Conservation (phyloP, 2,113 vertebrate genomes). For the Tinamus guttatus region DNA sequence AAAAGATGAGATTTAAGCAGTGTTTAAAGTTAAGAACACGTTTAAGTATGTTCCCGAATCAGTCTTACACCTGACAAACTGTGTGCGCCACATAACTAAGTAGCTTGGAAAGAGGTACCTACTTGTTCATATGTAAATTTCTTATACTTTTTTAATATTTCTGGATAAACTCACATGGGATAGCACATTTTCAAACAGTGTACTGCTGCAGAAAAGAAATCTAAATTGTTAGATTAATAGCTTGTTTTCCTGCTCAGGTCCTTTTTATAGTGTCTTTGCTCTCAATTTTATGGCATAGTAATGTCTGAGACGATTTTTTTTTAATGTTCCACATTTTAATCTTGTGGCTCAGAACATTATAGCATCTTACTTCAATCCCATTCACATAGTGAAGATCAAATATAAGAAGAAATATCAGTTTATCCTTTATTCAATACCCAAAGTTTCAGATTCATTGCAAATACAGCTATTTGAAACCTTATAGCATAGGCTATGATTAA, state of each 20-base stretch:
- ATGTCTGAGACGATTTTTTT: neutral
- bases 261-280: neutral
- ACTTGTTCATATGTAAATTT: neutral
- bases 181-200: neutral
- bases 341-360: neutral
- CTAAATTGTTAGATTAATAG: neutral
- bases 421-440: neutral
- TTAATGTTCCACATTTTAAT: neutral
- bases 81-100: neutral
- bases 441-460: neutral
- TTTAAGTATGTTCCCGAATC: neutral
- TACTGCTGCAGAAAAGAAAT: neutral
- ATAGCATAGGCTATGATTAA: neutral
- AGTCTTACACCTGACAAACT: neutral
- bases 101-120: neutral
- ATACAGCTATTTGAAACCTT: neutral
- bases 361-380: neutral
- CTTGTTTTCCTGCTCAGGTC: neutral
- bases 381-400: neutral
- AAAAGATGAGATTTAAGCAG: neutral
- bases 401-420: neutral
- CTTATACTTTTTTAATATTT: neutral
- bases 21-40: neutral
- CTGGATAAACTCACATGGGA: neutral
- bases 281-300: neutral